Evolutionary conservation across 1,140 invertebrate species (phyloP).

Genomic region (Caerostris darwini): DNA sequence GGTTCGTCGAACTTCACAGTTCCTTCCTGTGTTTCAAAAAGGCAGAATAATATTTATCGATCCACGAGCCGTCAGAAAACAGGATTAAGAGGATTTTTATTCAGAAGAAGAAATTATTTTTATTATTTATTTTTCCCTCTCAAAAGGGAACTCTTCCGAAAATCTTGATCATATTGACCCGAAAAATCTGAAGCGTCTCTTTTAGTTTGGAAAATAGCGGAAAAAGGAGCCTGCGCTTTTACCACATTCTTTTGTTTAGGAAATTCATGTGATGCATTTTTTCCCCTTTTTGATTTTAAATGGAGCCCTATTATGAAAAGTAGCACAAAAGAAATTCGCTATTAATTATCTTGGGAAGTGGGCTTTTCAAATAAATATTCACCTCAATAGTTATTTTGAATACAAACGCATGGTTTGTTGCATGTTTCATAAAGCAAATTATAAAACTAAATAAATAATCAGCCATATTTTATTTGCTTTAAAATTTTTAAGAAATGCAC

Average conservation of each 20-base stretch:
- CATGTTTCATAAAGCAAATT: no score
- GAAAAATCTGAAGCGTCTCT: neutral
- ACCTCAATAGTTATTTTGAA: no score
- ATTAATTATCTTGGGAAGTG: no score
- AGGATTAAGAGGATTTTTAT: conserved; percentile 59
- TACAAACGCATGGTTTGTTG: no score
- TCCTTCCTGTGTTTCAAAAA: conserved; percentile 4
- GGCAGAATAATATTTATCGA: conserved; percentile 69
- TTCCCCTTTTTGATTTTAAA: no score
- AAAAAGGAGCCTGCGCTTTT: neutral
- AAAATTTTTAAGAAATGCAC: no score
- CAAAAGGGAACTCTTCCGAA: conserved; percentile 15
- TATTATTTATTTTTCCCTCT: conserved; percentile 29
- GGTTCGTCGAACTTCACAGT: conserved; percentile 16
- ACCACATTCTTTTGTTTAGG: neutral
- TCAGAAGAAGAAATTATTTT: neutral
- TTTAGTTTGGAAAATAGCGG: neutral
- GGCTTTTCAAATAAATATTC: no score
- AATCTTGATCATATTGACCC: conserved; percentile 42
- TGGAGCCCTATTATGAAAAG: no score
- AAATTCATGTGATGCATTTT: neutral
- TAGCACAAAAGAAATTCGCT: no score
- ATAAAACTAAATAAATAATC: no score
- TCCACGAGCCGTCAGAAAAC: conserved; percentile 15
- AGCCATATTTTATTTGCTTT: no score